Evolutionary conservation across 2,888 invertebrate genomes (phyloP), one percentile per base, ranked within the genome.

Genomic region (Lycophotia porphyrea): DNA sequence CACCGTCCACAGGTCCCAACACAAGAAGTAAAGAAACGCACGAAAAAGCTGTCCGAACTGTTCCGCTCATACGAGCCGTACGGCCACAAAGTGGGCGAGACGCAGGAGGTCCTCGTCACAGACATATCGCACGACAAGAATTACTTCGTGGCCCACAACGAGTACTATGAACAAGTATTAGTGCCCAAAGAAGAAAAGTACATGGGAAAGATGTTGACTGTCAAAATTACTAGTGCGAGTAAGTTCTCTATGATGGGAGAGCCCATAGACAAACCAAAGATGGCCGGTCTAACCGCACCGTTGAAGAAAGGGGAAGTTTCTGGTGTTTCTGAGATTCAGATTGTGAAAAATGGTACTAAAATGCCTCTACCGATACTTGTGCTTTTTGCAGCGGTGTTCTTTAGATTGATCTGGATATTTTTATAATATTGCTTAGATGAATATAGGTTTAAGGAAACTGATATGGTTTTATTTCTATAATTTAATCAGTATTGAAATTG

Each of bases 91-190:
- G 91, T 98, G 1, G 98, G 98, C 1, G 94, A 97, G 84, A 91
- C 96, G 1, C 97, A 99, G 80, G 97, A 97, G 5, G 98, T 99
- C 0, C 96, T 99, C 0, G 98, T 99, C 0, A 99, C 99, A 0
- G 99, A 99, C 93, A 94, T 98, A 73, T 99, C 99, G 0, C 98
- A 98, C 92, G 99, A 99, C 92, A 98, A 98, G 86, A 97, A 98
- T 76, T 98, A 98, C 93, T 99, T 97, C 91, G 99, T 99, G 15
- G 99, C 98, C 0, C 99, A 99, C 95, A 99, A 99, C 94, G 98
- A 99, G 92, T 98, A 95, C 91, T 99, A 99, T 91, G 99, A 99
- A 91, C 99, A 96, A 86, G 98, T 99, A 0, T 93, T 99, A 75
- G 97, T 99, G 0, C 98, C 99, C 0, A 98, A 98, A 95, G 97